Base-by-base conservation (phyloP, 2,888 invertebrate genomes). In the Agrypnus murinus region DNA sequence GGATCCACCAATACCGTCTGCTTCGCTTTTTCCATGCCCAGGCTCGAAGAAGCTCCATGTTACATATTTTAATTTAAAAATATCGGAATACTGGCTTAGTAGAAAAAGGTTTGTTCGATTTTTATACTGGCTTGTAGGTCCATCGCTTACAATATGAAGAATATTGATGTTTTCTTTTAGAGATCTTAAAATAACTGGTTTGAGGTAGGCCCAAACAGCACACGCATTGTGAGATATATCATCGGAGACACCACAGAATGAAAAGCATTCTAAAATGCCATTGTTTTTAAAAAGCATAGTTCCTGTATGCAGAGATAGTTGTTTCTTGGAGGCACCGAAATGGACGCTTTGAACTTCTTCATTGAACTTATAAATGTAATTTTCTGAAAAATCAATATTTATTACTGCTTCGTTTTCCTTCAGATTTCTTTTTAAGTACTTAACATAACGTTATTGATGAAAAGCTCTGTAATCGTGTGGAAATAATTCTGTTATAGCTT, bases 81-180 rank as follows among this genome's bases (percentile, higher is more conserved):
- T 12, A 48, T 9, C 14, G 14, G 15, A 48, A 17, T 17, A 48
- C 15, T 48, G 48, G 14, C 14, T 48, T 48, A 48, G 3, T 12
- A 48, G 48, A 48, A 48, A 48, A 48, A 48, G 14, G 9, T 48
- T 48, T 48, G n/a, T 45, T 45, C n/a, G n/a, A 48, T 48, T 48
- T 12, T 9, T 3, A 17, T 14, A 48, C 48, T 14, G 48, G 3
- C 9, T 48, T 15, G 9, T 48, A 14, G 48, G 48, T 14, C 48
- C 48, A 48, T 48, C 8, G 9, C 48, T 48, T 15, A 48, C 15
- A 5, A 48, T 9, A 14, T 48, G 48, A n/a, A n/a, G n/a, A n/a
- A n/a, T n/a, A n/a, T n/a, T n/a, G n/a, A n/a, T n/a, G n/a, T n/a
- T n/a, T 40, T 12, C 10, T 40, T 40, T 7, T 40, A n/a, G n/a